Percentiles rank a stretch among this genome's conserved stretches.
Evolutionary conservation across 2,113 vertebrate genomes (phyloP).

Genomic region (Blennius ocellaris): DNA sequence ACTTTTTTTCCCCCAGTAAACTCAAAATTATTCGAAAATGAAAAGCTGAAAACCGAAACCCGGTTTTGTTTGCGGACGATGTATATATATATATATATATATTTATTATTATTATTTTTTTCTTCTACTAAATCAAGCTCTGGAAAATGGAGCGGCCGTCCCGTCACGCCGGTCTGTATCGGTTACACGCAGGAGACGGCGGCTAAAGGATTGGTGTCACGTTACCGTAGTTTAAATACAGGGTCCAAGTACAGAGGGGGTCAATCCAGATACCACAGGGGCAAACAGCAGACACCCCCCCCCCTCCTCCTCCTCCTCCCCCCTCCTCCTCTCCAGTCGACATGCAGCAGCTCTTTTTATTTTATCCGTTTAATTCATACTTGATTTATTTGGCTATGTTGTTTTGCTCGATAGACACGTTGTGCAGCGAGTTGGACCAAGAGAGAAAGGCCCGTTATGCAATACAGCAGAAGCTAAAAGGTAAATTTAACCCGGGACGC

Average conservation of each 20-base stretch:
- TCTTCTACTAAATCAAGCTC: conserved; percentile 75
- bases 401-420: conserved; percentile 85
- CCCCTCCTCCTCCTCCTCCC: no score
- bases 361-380: conserved; percentile 20
- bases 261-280: conserved; percentile 76
- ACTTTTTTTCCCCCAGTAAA: conserved; percentile 61
- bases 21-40: conserved; percentile 46
- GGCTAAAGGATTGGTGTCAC: conserved; percentile 77
- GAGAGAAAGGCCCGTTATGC: conserved; percentile 94
- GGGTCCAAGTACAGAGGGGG: conserved; percentile 73
- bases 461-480: conserved; percentile 97
- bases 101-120: no score
- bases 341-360: conserved; percentile 16
- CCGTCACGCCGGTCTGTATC: conserved; percentile 77
- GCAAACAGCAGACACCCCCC: conserved; percentile 54
- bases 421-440: conserved; percentile 95
- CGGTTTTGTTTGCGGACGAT: conserved; percentile 72
- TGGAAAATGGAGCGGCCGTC: conserved; percentile 76
- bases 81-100: no score
- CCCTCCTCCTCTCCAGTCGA: conserved; percentile 11
- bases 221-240: conserved; percentile 80
- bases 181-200: conserved; percentile 79
- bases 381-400: conserved; percentile 32
- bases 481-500: conserved; percentile 80
- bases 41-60: conserved; percentile 67